A percentile compares a stretch with the other conserved stretches of the same genome.
phyloP scores from a whole-genome alignment of 2,888 invertebrate species.

The Clostera curtula region DNA sequence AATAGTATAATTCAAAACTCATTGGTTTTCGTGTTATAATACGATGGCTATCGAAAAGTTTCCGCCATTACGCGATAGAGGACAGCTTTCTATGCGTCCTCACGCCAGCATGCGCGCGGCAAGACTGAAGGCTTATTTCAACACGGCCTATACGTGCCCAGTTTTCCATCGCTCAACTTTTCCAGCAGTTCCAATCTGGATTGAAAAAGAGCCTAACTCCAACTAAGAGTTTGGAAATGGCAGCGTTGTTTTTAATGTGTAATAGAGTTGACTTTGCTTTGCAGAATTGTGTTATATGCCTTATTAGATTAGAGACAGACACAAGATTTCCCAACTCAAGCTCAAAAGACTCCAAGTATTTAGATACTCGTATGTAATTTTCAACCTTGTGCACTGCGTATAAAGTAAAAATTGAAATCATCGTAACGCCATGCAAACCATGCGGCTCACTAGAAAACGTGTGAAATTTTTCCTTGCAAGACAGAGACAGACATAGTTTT shows the following conservation, averaged over 20 bases:
- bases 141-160: constrained; percentile 54
- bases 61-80: constrained; percentile 44
- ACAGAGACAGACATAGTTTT: constrained; percentile 64
- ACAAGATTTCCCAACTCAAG: constrained; percentile 11
- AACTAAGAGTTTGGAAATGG: no score
- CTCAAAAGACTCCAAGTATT: constrained; percentile 22
- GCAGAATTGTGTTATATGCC: constrained; percentile 2
- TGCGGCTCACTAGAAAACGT: constrained; percentile 45
- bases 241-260: no score
- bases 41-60: constrained; percentile 61
- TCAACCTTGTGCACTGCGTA: constrained; percentile 12
- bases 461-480: constrained; percentile 59
- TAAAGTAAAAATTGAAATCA: constrained; percentile 25
- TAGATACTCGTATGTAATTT: constrained; percentile 14
- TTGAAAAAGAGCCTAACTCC: no score
- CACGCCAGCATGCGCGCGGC: constrained; percentile 58
- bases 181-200: constrained; percentile 24
- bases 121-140: constrained; percentile 60
- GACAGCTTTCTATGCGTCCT: constrained; percentile 35
- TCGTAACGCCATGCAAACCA: constrained; percentile 36
- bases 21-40: constrained; percentile 38
- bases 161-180: constrained; percentile 67
- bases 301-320: constrained; percentile 7
- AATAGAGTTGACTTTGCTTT: constrained; percentile 4
- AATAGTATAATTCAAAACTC: no score